Evolutionary conservation across 2,113 vertebrate species (phyloP), one percentile per base, ranked within the genome.

Genomic region (Calidris pygmaea): DNA sequence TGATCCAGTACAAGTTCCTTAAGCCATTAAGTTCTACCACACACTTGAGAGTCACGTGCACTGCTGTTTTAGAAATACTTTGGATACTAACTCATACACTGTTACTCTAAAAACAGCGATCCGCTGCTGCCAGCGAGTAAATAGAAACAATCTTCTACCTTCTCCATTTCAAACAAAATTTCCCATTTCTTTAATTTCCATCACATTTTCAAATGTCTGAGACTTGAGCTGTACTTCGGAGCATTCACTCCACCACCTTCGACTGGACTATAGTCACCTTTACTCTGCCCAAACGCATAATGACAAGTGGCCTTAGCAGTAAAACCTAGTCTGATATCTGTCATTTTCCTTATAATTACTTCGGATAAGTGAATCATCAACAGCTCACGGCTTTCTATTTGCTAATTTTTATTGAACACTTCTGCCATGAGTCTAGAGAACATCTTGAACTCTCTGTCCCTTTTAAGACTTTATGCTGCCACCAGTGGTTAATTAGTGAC

Each of bases 61-160:
- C 9, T 8, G 23, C 13, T 84, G 19, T 19, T 91, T 90, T 39
- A 90, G 67, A 88, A 88, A 56, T 60, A 47, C 10, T 30, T 41
- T 15, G 2, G 3, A 13, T 27, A 30, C 11, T n/a, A 48, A 72
- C 52, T 66, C 39, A 35, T 88, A 35, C 9, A 6, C 17, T 72
- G 8, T 48, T 68, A 52, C 12, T 43, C 29, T 85, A 27, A 41
- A 90, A 77, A 37, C 34, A 41, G 14, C 3, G 30, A 82, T 19
- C 67, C 0, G 1, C 21, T 17, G 56, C 14, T 35, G 29, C 9
- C 37, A 59, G 34, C 2, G 1, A 63, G 34, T 15, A 86, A 59
- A 13, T 5, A 43, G 41, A 84, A 74, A 29, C 4, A 41, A 20
- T 10, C 3, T 71, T 84, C 20, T n/a, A 12, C 12, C 12, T 3